Base-by-base conservation (phyloP, 2,888 invertebrate genomes). In the Perizoma affinitatum region DNA sequence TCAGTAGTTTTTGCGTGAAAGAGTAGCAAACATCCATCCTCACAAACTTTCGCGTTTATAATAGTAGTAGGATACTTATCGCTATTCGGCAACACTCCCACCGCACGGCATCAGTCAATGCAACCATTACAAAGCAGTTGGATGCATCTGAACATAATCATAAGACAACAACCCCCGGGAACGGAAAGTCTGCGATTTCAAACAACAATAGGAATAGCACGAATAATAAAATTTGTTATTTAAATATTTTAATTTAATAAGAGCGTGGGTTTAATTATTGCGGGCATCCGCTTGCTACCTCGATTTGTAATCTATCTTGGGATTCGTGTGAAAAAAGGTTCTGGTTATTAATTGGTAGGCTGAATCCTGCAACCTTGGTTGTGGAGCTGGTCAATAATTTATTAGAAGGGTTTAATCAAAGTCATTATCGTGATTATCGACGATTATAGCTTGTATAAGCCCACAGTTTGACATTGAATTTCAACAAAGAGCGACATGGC, bases 61-160 rank as follows among this genome's bases (percentile, higher is more conserved):
- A n/a, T n/a, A n/a, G n/a, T n/a, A n/a, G n/a, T n/a, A n/a, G n/a
- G n/a, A n/a, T n/a, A n/a, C n/a, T n/a, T 11, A 48, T 33, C 48
- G 56, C 49, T 52, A 10, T 2, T 9, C 72, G 72, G 76, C 69
- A 0, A 0, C 58, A 77, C 6, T 69, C 4, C 5, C 4, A 11
- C 74, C 75, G 22, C 54, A 68, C 74, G 62, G 33, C 6, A 43
- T 22, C 33, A 74, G 73, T 80, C 84, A 85, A 86, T 85, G 82
- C 71, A 74, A 86, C 85, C 83, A 83, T 79, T 83, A 79, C 85
- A 84, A 87, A 86, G 84, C 79, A 73, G 66, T 72, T 70, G 74
- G 74, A 78, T 80, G 76, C 82, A 80, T 73, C 76, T 76, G 75
- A 81, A 70, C 83, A 83, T 86, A 85, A 85, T 81, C 81, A 78